A percentile compares a stretch with the other conserved stretches of the same genome.
phyloP scores from a whole-genome alignment of 1,140 invertebrate genomes.

The Leptinotarsa texana region DNA sequence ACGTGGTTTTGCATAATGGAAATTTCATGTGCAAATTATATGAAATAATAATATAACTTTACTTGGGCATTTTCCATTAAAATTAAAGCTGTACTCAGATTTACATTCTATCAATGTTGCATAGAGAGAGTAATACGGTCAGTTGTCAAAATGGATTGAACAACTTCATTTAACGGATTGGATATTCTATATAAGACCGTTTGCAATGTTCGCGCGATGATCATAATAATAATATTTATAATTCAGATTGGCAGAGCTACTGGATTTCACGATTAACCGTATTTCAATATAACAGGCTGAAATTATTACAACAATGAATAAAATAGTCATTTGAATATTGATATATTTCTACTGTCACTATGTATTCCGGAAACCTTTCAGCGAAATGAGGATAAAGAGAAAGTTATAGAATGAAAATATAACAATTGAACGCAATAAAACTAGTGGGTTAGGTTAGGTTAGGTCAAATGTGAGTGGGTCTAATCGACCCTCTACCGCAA shows the following conservation, averaged over 20 bases:
- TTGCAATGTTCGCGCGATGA: neutral
- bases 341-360: neutral
- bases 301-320: neutral
- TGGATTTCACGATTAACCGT: neutral
- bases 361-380: neutral
- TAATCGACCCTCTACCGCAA: too few relatives aligned
- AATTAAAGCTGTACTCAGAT: constrained; percentile 5
- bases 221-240: neutral
- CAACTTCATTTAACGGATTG: neutral
- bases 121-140: neutral
- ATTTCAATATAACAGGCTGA: neutral
- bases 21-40: constrained; percentile 5
- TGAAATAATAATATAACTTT: constrained; percentile 19
- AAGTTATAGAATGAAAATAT: too few relatives aligned
- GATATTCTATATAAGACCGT: neutral
- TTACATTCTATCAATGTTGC: constrained; percentile 10
- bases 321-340: neutral
- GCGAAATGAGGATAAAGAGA: too few relatives aligned
- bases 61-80: constrained; percentile 5
- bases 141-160: neutral
- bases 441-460: too few relatives aligned
- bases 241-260: neutral
- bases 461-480: too few relatives aligned
- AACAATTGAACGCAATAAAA: too few relatives aligned
- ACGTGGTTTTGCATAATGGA: constrained; percentile 1